phyloP scores from a whole-genome alignment of 1,140 invertebrate genomes.

The Artemia franciscana region DNA sequence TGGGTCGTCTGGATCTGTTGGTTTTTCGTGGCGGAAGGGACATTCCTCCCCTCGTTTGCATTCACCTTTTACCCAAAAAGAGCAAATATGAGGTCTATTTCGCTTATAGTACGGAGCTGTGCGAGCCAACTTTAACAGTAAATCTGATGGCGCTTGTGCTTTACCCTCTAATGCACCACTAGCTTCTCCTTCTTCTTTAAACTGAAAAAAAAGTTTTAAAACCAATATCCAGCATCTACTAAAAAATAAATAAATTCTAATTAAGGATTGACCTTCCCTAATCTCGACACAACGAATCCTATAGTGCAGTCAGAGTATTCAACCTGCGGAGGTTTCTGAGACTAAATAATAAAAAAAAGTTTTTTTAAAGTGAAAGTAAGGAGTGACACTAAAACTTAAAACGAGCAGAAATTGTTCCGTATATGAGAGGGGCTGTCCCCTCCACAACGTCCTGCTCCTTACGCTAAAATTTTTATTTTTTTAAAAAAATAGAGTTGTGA shows the following conservation, averaged over 20 bases:
- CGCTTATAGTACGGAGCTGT: constrained; percentile 97
- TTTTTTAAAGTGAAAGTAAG: no score
- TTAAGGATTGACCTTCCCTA: neutral
- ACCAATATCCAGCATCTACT: constrained; percentile 17
- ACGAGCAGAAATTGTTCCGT: no score
- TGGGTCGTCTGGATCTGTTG: constrained; percentile 97
- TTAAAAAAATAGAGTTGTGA: no score
- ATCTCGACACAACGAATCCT: no score
- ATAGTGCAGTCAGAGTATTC: no score
- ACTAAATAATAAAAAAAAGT: no score
- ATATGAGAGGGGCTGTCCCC: no score
- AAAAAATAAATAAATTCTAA: constrained; percentile 10
- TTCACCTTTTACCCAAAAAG: constrained; percentile 99
- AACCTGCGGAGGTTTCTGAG: no score
- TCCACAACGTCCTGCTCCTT: no score
- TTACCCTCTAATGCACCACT: constrained; percentile 19
- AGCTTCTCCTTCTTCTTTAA: neutral
- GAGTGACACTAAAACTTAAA: no score
- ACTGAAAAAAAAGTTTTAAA: neutral
- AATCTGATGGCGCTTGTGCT: constrained; percentile 35
- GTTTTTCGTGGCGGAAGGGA: constrained; percentile 96
- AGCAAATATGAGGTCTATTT: constrained; percentile 96
- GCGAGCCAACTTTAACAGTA: constrained; percentile 77
- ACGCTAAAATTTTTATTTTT: no score
- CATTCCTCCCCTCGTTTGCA: constrained; percentile 98